A percentile compares a stretch with the other conserved stretches of the same genome.
Evolutionary conservation across 2,113 vertebrate genomes (phyloP).

Genomic region (Elgaria multicarinata): DNA sequence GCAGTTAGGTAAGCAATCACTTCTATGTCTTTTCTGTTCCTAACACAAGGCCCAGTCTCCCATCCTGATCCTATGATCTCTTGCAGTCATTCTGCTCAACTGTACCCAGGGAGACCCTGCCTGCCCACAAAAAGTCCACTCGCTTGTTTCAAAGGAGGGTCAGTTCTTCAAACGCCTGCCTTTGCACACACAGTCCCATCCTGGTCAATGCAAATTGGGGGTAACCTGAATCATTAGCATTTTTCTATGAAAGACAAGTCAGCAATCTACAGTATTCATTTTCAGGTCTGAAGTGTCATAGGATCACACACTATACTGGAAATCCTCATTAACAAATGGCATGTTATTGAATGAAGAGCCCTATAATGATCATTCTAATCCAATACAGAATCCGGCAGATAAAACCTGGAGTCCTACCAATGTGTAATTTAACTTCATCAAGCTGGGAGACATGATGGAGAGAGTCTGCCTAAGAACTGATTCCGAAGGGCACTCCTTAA

Average conservation of each 20-base stretch:
- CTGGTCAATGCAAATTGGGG: background rate
- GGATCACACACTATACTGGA: background rate
- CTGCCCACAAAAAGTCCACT: background rate
- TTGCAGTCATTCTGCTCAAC: background rate
- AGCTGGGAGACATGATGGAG: background rate
- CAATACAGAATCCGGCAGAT: conserved; percentile 5
- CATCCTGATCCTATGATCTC: background rate
- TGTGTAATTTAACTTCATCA: conserved; percentile 7
- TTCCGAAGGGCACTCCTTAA: conserved; percentile 22
- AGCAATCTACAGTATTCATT: background rate
- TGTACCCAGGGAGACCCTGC: background rate
- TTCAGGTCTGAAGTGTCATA: background rate
- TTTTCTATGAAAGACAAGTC: background rate
- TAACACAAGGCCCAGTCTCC: too few species aligned
- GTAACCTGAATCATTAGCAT: background rate
- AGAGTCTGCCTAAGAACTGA: conserved; percentile 8
- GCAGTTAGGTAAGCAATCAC: background rate
- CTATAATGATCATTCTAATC: background rate
- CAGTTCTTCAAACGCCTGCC: background rate
- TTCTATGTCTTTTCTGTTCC: background rate
- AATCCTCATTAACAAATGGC: background rate
- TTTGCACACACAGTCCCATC: background rate
- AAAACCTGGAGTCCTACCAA: conserved; percentile 24
- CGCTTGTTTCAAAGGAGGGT: background rate
- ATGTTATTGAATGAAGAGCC: conserved; percentile 18